phyloP scores from a whole-genome alignment of 2,113 vertebrate species.

The Nycticryphes semicollaris region DNA sequence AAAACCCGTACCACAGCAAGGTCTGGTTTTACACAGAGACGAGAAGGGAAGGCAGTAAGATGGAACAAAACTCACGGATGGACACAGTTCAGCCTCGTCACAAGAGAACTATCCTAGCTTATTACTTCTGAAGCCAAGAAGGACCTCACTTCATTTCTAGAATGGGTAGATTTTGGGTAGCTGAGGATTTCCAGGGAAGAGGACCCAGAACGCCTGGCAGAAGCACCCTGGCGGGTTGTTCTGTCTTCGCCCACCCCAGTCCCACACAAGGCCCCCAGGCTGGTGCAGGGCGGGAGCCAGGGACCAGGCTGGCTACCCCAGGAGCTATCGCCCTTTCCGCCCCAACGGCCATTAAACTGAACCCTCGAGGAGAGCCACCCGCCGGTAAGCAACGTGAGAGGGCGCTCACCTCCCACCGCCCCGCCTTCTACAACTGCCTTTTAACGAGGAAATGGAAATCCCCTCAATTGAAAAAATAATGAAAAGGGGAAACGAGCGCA shows the following conservation, averaged over 20 bases:
- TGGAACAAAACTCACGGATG: accelerated
- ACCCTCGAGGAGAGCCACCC: accelerated
- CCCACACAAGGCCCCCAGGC: accelerated
- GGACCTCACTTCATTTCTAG: not conserved
- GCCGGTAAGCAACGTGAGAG: accelerated
- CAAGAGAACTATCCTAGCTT: accelerated
- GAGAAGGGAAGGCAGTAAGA: not conserved
- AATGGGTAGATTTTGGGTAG: not conserved
- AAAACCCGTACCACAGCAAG: not conserved
- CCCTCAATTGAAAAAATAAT: accelerated
- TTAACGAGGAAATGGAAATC: accelerated
- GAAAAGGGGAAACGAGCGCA: accelerated
- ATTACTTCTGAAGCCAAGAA: not conserved
- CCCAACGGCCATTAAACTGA: accelerated
- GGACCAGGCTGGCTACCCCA: accelerated
- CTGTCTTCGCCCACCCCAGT: accelerated
- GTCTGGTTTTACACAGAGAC: not conserved
- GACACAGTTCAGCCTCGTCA: not conserved
- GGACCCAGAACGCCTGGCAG: accelerated
- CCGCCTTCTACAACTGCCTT: no score
- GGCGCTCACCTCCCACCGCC: no score
- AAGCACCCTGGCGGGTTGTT: accelerated
- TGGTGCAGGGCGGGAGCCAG: accelerated
- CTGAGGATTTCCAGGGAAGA: not conserved
- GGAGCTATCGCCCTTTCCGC: not conserved